Evolutionary conservation across 2,797 vertebrate genomes (phyloP), one percentile per base, ranked within the genome.

Genomic region (Oryzias dopingdopingensis): DNA sequence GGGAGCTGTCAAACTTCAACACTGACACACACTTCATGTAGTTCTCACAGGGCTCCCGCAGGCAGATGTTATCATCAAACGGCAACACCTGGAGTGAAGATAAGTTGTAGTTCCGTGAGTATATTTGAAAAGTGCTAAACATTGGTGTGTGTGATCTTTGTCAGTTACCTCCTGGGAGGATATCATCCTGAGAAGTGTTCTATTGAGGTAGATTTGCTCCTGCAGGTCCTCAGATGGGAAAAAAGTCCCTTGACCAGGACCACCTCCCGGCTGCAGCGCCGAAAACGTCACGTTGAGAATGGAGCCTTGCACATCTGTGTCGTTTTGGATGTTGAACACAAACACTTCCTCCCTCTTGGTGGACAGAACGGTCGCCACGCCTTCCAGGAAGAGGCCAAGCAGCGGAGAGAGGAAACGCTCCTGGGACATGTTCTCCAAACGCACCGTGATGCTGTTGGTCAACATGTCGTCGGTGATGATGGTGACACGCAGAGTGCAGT

Each of bases 21-120:
- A 99, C 97, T 0, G 97, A 99, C n/a, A 99, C 96, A 0, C 97
- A 99, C 81, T 98, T 98, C 97, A 99, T 99, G 90, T 99, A 99
- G 92, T 99, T 99, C 91, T 99, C 97, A 0, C 97, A 99, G n/a
- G 97, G 97, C 84, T 99, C 97, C 0, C 97, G 91, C 74, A 99
- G 80, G 83, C 97, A 99, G 88, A 99, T 96, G 91, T 99, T 99
- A 89, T 99, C 97, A 0, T 98, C 97, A 0, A 99, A 99, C 1
- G 97, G 97, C 69, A 99, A 90, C 62, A 99, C 97, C 81, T 90
- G 58, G 16, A 53, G 8, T 50, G 13, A 23, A 12, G 42, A 13
- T 5, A 6, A 23, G 14, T 42, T 24, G 16, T 47, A 6, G 61
- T 14, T 47, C 8, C 1, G 7, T 12, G 10, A 12, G 32, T 37